Percentiles rank a stretch among this genome's conserved stretches.
These are phyloP conservation scores for Melanogrammus aeglefinus DNA, from an alignment of 2,797 vertebrate genomes.

Conservation along the genomic window DNA sequence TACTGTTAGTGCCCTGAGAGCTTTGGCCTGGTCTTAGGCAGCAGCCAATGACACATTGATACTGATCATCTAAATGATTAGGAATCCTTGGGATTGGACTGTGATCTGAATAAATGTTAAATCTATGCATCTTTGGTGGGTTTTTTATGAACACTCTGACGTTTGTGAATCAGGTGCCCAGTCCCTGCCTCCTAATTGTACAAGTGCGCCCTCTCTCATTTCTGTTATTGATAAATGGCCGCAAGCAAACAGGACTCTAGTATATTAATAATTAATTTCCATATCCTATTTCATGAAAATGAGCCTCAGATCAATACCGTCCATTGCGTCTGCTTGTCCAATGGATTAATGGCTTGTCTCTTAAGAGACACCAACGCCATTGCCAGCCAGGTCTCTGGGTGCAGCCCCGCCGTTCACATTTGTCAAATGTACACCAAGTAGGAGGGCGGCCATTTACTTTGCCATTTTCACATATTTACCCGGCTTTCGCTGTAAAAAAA, in stretches of 20 bases:
- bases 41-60: not conserved
- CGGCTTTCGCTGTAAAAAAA: not conserved
- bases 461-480: not conserved
- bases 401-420: constrained; percentile 31
- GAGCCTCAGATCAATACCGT: constrained; percentile 48
- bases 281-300: constrained; percentile 56
- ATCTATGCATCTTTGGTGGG: not conserved
- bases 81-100: not conserved
- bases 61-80: not conserved
- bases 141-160: not conserved
- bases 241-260: constrained; percentile 19
- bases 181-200: not conserved
- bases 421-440: constrained; percentile 19
- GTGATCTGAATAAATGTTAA: not conserved
- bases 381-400: constrained; percentile 8
- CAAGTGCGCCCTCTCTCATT: not conserved
- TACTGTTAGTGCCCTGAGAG: constrained; percentile 29
- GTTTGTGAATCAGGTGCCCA: not conserved
- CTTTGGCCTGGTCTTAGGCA: constrained; percentile 1
- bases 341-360: constrained; percentile 21
- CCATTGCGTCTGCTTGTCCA: constrained; percentile 18
- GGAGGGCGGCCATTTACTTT: not conserved
- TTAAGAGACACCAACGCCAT: constrained; percentile 17
- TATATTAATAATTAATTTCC: constrained; percentile 58
- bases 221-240: constrained; percentile 14